Percentiles rank a stretch among this genome's conserved stretches.
phyloP scores from a whole-genome alignment of 2,797 vertebrate genomes.

The Euthynnus affinis region DNA sequence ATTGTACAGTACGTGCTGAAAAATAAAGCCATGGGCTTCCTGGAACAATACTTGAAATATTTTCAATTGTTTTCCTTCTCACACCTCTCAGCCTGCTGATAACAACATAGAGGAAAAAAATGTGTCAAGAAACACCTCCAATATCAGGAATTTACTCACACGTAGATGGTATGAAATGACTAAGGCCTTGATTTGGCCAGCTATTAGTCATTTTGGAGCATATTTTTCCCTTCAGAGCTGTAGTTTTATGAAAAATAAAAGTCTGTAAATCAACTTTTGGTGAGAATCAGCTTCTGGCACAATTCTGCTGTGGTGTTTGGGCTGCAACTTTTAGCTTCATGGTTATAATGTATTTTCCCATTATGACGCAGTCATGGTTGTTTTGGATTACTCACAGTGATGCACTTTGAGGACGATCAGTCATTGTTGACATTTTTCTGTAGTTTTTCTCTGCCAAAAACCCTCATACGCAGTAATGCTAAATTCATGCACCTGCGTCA shows the following conservation, averaged over 20 bases:
- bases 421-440: slow-evolving; percentile 11
- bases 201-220: neutral
- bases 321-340: slow-evolving; percentile 13
- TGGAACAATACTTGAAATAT: slow-evolving; percentile 37
- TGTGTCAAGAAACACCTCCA: slow-evolving; percentile 2
- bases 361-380: slow-evolving; percentile 15
- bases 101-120: slow-evolving; percentile 42
- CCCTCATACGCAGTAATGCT: neutral
- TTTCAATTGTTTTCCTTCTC: slow-evolving; percentile 38
- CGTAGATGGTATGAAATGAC: neutral
- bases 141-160: neutral
- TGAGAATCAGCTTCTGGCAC: slow-evolving; percentile 17
- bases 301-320: neutral
- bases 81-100: slow-evolving; percentile 28
- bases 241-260: neutral
- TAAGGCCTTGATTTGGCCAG: slow-evolving; percentile 1
- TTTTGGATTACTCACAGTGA: slow-evolving; percentile 22
- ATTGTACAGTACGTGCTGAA: neutral
- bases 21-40: slow-evolving; percentile 13
- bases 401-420: neutral
- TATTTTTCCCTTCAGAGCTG: neutral
- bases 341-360: slow-evolving; percentile 17
- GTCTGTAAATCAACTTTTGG: neutral
- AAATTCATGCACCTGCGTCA: slow-evolving; percentile 4
- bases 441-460: slow-evolving; percentile 9